Conservation (phyloP, 2,888 invertebrate species). For the Papilio elwesi region DNA sequence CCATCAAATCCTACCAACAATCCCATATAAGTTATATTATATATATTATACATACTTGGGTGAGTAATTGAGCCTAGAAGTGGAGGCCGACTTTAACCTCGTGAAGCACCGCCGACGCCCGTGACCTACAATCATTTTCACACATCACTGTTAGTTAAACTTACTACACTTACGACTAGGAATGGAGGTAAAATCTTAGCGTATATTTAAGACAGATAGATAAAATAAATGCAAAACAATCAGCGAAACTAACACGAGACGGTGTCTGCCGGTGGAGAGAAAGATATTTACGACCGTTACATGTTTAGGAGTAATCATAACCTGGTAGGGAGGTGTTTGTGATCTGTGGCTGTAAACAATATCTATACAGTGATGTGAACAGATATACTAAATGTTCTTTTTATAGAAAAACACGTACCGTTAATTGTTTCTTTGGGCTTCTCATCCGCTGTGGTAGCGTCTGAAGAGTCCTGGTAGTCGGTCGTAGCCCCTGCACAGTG, state of each 20-base stretch:
- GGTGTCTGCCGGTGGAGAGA: too few species aligned
- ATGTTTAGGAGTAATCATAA: too few species aligned
- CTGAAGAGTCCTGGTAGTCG: constrained; percentile 83
- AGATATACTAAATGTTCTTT: constrained; percentile 17
- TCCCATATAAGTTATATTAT: constrained; percentile 17
- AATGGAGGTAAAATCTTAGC: background rate
- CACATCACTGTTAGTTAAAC: too few species aligned
- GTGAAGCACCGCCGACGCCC: constrained; percentile 88
- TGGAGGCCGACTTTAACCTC: constrained; percentile 88
- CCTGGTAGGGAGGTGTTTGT: too few species aligned
- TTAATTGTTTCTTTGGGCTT: constrained; percentile 73
- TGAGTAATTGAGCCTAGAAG: constrained; percentile 87
- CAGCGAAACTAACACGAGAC: too few species aligned
- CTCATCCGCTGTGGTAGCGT: constrained; percentile 79
- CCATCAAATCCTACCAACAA: too few species aligned
- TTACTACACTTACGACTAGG: too few species aligned
- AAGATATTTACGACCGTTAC: too few species aligned
- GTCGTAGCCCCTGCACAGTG: constrained; percentile 63
- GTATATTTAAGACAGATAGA: background rate
- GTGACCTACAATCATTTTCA: constrained; percentile 66
- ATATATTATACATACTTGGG: constrained; percentile 70
- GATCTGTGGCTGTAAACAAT: too few species aligned
- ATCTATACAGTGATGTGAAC: background rate
- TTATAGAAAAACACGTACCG: constrained; percentile 54
- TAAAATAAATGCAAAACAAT: too few species aligned